Base-by-base conservation (phyloP, 2,113 vertebrate species). In the Geothlypis trichas region DNA sequence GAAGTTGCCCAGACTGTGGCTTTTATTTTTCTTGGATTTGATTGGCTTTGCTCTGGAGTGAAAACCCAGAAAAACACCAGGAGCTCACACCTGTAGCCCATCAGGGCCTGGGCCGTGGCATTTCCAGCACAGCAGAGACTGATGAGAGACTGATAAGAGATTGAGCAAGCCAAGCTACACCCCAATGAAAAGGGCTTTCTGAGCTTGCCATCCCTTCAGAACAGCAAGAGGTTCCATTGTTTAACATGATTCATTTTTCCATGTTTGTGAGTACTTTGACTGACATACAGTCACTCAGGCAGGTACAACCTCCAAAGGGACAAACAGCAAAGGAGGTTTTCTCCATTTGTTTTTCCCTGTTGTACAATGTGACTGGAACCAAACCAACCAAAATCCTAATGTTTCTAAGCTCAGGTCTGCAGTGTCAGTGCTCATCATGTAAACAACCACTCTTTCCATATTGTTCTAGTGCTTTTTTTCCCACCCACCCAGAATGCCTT, bases 101-200 rank as follows among this genome's bases (percentile, higher is more conserved):
- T 3, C 1, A 0, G 74, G 35, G 10, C 58, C 13, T 28, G 3
- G 44, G 44, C 37, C 4, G 2, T 0, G 8, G 58, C 58, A 41
- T 27, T 27, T 16, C 37, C 75, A 78, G 37, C 11, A 1, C 41
- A 49, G 35, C 12, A 62, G 58, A 22, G 57, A 14, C 58, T 41
- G 74, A 5, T 22, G 17, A 63, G 59, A 23, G 28, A 11, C 58
- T 51, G 74, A 5, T 22, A 2, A 39, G 28, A 20, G 58, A 51
- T 18, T 77, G 46, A 49, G n/a, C 0, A 3, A 62, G 57, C 74
- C 0, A 1, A 39, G 58, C 46, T 15, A 31, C 28, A 12, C 4
- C 27, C 46, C 46, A 51, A 10, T 3, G 4, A 13, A 12, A 51
- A 39, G 28, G 35, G 62, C 28, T 27, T 18, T 76, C 46, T 26